Evolutionary conservation across 2,888 invertebrate genomes (phyloP).

Genomic region (Erannis defoliaria): DNA sequence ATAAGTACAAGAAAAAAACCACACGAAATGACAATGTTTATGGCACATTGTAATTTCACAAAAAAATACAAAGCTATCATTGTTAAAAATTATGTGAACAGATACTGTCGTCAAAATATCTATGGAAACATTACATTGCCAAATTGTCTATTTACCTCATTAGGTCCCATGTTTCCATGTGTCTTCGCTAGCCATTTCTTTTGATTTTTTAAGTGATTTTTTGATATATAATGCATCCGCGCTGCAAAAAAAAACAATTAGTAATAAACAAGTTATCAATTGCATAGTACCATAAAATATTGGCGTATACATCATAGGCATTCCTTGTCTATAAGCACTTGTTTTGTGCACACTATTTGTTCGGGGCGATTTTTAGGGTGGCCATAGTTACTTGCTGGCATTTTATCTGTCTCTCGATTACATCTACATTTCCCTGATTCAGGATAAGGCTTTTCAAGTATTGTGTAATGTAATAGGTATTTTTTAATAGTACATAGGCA

Average conservation of each 20-base stretch:
- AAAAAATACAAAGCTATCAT: too few species aligned
- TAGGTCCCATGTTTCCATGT: slow-evolving; percentile 40
- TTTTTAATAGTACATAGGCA: too few species aligned
- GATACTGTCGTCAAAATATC: slow-evolving; percentile 62
- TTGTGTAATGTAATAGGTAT: too few species aligned
- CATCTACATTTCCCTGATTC: too few species aligned
- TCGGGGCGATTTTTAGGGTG: neutral
- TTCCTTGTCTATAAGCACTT: neutral
- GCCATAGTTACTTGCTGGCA: too few species aligned
- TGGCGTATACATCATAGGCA: too few species aligned
- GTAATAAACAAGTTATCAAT: neutral
- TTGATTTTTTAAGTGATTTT: slow-evolving; percentile 72
- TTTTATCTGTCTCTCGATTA: too few species aligned
- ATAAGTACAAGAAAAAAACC: too few species aligned
- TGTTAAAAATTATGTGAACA: slow-evolving; percentile 64
- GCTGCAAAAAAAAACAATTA: slow-evolving; percentile 66
- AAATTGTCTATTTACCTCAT: slow-evolving; percentile 75
- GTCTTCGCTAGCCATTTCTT: slow-evolving; percentile 67
- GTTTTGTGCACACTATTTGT: neutral
- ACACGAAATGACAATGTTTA: too few species aligned
- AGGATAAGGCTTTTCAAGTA: too few species aligned
- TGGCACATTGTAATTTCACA: too few species aligned
- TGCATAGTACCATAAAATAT: neutral
- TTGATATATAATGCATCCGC: slow-evolving; percentile 73
- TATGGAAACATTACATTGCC: slow-evolving; percentile 71